Conservation (phyloP, 1,140 invertebrate genomes). For the Drosophila sturtevanti region DNA sequence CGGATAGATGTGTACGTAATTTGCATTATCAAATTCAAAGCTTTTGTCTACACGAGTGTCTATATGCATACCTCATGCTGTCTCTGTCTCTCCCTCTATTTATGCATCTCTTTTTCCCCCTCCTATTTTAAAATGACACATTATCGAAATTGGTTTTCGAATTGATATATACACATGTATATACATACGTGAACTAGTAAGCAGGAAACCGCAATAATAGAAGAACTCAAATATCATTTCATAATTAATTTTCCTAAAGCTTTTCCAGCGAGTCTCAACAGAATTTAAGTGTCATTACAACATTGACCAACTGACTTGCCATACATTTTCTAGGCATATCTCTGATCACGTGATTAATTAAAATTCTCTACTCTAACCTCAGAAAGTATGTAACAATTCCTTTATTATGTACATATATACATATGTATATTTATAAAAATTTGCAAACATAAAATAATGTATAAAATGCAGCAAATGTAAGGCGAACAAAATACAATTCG, state of each 20-base stretch:
- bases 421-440: no score
- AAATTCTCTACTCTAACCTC: neutral
- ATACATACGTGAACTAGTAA: neutral
- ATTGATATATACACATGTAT: neutral
- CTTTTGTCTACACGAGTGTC: slow-evolving; percentile 25
- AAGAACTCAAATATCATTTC: neutral
- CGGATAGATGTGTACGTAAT: slow-evolving; percentile 4
- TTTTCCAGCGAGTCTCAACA: neutral
- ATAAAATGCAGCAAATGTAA: no score
- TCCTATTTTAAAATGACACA: neutral
- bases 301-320: neutral
- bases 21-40: slow-evolving; percentile 63
- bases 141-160: neutral
- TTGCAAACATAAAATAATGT: no score
- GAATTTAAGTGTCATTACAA: neutral
- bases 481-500: no score
- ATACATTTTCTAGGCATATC: neutral
- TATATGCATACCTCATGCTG: neutral
- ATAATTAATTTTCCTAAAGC: neutral
- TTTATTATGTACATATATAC: no score
- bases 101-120: neutral
- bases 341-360: neutral
- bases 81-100: neutral
- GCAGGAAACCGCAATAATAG: slow-evolving; percentile 1
- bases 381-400: slow-evolving; percentile 41